phyloP scores from a whole-genome alignment of 2,888 invertebrate species.

The Coenonympha glycerion region DNA sequence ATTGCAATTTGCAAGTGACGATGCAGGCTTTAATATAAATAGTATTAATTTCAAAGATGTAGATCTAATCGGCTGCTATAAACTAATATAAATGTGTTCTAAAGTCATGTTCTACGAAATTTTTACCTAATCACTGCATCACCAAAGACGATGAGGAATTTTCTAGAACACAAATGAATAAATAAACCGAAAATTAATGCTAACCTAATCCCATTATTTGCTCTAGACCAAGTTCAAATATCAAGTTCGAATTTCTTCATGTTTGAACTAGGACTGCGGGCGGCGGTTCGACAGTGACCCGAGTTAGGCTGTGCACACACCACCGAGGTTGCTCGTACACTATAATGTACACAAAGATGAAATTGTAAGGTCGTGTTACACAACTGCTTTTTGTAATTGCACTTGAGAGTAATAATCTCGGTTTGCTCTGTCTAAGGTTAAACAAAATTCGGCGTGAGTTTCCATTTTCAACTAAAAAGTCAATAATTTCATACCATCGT shows the following conservation, averaged over 20 bases:
- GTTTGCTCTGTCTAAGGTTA: constrained; percentile 3
- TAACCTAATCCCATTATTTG: constrained; percentile 1
- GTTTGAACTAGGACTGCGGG: constrained; percentile 8
- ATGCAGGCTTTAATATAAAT: no score
- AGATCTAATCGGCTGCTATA: no score
- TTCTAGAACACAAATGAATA: not conserved
- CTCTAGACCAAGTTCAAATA: constrained; percentile 16
- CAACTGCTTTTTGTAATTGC: constrained; percentile 23
- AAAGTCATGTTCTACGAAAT: no score
- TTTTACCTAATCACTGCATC: no score
- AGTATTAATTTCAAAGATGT: no score
- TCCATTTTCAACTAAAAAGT: not conserved
- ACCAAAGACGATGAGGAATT: no score
- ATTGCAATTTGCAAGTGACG: no score
- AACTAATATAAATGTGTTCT: no score
- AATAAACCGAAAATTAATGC: not conserved
- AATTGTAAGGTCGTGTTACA: constrained; percentile 24
- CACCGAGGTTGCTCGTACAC: constrained; percentile 21
- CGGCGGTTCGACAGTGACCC: constrained; percentile 20
- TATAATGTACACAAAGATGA: constrained; percentile 16
- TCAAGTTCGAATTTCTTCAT: constrained; percentile 17
- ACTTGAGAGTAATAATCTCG: constrained; percentile 11
- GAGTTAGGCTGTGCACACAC: constrained; percentile 13
- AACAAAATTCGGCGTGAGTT: not conserved
- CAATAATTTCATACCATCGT: not conserved